Evolutionary conservation across 92 coral and sea anemone species (phyloP).

Genomic region (Hydrozoanthus gracilis): DNA sequence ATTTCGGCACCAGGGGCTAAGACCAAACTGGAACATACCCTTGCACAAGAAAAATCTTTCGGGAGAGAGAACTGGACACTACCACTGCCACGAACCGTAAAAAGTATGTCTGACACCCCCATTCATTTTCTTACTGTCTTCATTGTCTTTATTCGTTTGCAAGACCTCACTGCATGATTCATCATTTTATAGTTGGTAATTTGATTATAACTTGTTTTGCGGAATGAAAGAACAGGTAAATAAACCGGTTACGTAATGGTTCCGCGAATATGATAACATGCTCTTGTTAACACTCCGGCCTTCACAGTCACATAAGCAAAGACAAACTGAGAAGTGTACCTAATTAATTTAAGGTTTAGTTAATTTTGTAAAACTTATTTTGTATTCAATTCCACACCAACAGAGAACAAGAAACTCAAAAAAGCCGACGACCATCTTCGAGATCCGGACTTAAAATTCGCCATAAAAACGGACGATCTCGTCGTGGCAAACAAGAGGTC

Average conservation of each 20-base stretch:
- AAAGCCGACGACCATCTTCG: not conserved
- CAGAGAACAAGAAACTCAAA: conserved; percentile 18
- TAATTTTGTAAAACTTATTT: too few species aligned
- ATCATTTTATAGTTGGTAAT: too few species aligned
- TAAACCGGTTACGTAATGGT: too few species aligned
- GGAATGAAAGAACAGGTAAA: too few species aligned
- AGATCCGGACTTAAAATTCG: not conserved
- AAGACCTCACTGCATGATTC: too few species aligned
- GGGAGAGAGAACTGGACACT: not conserved
- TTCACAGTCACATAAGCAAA: too few species aligned
- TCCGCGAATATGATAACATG: too few species aligned
- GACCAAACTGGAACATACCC: not conserved
- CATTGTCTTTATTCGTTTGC: not conserved
- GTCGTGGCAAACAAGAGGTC: conserved; percentile 29
- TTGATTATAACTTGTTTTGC: not conserved
- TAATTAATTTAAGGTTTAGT: too few species aligned
- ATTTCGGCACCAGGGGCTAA: conserved; percentile 25
- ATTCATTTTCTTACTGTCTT: too few species aligned
- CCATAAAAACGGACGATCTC: not conserved
- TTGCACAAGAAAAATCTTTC: not conserved
- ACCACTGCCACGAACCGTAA: not conserved
- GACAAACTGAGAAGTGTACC: too few species aligned
- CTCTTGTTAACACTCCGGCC: too few species aligned
- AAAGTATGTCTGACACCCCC: conserved; percentile 4
- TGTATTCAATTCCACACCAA: too few species aligned